Base-by-base conservation (phyloP, 2,888 invertebrate genomes). In the Drosophila greeni region DNA sequence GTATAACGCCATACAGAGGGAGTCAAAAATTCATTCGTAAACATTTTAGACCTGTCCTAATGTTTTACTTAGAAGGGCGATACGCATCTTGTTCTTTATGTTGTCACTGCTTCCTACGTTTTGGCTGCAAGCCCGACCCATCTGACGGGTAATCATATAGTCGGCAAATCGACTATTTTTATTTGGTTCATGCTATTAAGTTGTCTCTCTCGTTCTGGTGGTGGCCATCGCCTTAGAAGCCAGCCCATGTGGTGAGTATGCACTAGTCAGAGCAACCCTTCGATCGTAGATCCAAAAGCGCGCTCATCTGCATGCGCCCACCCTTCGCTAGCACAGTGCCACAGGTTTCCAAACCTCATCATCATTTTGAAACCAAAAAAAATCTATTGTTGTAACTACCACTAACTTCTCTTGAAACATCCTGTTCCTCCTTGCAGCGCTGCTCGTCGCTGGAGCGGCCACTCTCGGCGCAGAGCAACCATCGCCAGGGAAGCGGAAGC, bases 381-480 rank as follows among this genome's bases (percentile, higher is more conserved):
- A 12, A 2, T 12, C 3, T 0, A 2, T 0, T 1, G 0, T 16
- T 33, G 1, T 0, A 2, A 2, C 11, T 3, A 11, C 8, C 1
- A 31, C 36, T 68, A 45, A 68, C 16, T 7, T 3, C 1, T 20
- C 3, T 4, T 11, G 3, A 8, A 5, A 33, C 14, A 2, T 33
- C 11, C 18, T 3, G n/a, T 11, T 34, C 16, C 18, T 47, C n/a
- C 8, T 76, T 85, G 31, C 74, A 93, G 91, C 91, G 95, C 71
- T 95, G 95, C 87, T 96, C 96, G n/a, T 96, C 96, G 1, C 88
- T 96, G 76, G 96, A 96, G 89, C 91, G 96, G 24, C 95, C 95
- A 0, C 86, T 91, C 3, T 90, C 94, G n/a, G 92, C 94, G 16
- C 87, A 87, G 54, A 88, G 88, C 39, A 86, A 89, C 47, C 85